Conservation (phyloP, 2,888 invertebrate genomes). For the Antheraea assamensis region DNA sequence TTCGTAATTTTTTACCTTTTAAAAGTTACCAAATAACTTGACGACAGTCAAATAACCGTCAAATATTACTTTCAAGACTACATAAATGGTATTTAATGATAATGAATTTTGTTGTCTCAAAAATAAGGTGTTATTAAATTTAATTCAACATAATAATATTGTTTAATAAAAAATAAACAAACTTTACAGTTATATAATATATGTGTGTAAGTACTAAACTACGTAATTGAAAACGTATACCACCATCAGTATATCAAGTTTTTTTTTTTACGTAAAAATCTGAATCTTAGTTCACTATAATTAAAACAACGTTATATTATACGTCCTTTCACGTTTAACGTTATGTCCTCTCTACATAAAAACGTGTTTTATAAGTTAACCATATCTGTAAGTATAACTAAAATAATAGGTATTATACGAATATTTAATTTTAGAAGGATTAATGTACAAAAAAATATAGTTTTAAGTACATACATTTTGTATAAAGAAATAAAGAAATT, state of each 20-base stretch:
- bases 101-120: background rate
- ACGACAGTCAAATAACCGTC: background rate
- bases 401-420: background rate
- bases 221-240: background rate
- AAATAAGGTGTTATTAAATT: background rate
- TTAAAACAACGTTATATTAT: background rate
- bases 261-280: background rate
- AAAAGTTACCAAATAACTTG: background rate
- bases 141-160: background rate
- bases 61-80: background rate
- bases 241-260: background rate
- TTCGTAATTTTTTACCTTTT: background rate
- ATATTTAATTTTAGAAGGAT: constrained; percentile 1
- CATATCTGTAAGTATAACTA: background rate
- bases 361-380: background rate
- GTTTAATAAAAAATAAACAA: background rate
- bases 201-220: background rate
- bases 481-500: constrained; percentile 7
- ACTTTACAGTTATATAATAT: background rate
- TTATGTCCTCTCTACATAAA: background rate
- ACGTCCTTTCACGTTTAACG: no score
- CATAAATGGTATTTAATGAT: background rate
- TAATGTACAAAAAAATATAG: constrained; percentile 6
- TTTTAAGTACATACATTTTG: background rate
- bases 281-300: background rate